Base-by-base conservation (phyloP, 2,113 vertebrate species). In the Heterotilapia buettikoferi region DNA sequence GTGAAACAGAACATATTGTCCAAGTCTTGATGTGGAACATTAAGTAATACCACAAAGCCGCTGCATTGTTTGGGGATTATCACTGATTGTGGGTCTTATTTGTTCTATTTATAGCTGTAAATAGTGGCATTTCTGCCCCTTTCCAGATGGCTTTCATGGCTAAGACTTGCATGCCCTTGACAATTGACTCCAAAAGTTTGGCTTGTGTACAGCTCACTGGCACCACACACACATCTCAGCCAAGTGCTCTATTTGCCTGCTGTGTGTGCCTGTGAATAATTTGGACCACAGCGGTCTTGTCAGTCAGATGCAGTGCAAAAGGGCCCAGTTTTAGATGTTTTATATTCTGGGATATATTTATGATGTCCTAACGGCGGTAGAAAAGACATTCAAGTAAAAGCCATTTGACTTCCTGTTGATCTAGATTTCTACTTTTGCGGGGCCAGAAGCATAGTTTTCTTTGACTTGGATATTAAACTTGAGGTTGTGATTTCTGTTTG, bases 141-240 rank as follows among this genome's bases (percentile, higher is more conserved):
- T 95, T 92, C 93, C 95, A 96, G 93, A 96, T 95, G 93, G 90
- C 88, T 87, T 84, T 82, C 50, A 88, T 89, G 88, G 61, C 85
- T 76, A 85, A 81, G 85, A 88, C 89, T 90, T 81, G 83, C 87
- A 92, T 91, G 89, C 85, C 85, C 89, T 92, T 87, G 83, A 89
- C 90, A 92, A 93, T 93, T 90, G 86, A 93, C 92, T 95, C 90
- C 87, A 88, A 92, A 94, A 82, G 78, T 91, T 94, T 94, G 91
- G 88, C 90, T 90, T 73, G 56, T 56, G 80, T 66, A 38, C 80
- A 89, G 40, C 68, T 38, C 56, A 71, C 84, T 90, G 84, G 88
- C 89, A 91, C 81, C 81, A 59, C 76, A 82, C 85, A 71, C 86
- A 84, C 61, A 83, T 85, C 82, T 68, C 80, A 38, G 86, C 86